Conservation (phyloP, 2,797 vertebrate genomes). For the Oryzias dopingdopingensis region DNA sequence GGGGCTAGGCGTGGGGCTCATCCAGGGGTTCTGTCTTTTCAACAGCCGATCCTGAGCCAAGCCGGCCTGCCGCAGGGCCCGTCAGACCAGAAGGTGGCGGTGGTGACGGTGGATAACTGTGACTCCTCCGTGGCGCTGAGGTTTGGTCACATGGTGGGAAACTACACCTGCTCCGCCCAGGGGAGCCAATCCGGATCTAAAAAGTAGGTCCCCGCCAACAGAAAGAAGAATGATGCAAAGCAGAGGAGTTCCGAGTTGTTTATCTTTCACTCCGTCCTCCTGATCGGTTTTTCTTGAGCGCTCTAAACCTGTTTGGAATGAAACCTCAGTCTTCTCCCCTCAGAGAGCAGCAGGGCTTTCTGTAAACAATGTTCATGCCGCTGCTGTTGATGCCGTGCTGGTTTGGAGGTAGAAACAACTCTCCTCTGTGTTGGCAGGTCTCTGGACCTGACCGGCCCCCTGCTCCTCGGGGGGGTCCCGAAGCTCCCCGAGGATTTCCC, state of each 20-base stretch:
- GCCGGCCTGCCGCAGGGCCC: slow-evolving; percentile 90
- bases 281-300: too few species aligned
- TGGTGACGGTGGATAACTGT: slow-evolving; percentile 90
- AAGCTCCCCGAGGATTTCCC: slow-evolving; percentile 92
- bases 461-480: slow-evolving; percentile 90
- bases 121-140: slow-evolving; percentile 87
- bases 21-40: slow-evolving; percentile 16
- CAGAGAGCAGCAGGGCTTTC: slow-evolving; percentile 27
- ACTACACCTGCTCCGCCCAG: slow-evolving; percentile 91
- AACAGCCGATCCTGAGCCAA: slow-evolving; percentile 85
- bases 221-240: background rate
- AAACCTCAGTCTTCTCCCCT: too few species aligned
- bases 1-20: background rate
- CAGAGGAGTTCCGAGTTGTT: too few species aligned
- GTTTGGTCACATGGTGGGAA: slow-evolving; percentile 84
- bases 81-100: slow-evolving; percentile 91
- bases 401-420: slow-evolving; percentile 10
- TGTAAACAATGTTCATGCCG: slow-evolving; percentile 52
- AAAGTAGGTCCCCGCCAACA: slow-evolving; percentile 78
- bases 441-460: slow-evolving; percentile 90
- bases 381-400: slow-evolving; percentile 24
- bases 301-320: too few species aligned
- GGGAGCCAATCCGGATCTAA: slow-evolving; percentile 92
- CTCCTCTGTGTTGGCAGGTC: slow-evolving; percentile 76
- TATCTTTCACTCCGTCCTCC: too few species aligned